Evolutionary conservation across 2,888 invertebrate genomes (phyloP), one percentile per base, ranked within the genome.

Genomic region (Capitulum mitella): DNA sequence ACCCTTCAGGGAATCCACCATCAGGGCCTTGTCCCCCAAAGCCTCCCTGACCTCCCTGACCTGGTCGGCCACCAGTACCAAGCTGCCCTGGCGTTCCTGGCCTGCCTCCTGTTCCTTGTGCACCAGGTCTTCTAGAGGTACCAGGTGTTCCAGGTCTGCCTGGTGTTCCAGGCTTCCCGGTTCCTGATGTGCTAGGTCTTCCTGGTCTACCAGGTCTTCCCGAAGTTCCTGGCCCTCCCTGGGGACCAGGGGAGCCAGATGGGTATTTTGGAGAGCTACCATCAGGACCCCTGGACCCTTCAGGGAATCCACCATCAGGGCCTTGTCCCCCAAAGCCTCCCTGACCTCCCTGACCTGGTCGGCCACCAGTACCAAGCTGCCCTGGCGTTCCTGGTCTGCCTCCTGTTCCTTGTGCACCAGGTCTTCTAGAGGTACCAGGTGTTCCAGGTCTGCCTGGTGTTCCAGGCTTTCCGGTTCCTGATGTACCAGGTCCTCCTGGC

Each of bases 71-170:
- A n/a, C n/a, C n/a, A n/a, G n/a, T n/a, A n/a, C n/a, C n/a, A n/a
- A n/a, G n/a, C n/a, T n/a, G n/a, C n/a, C n/a, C n/a, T n/a, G n/a
- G n/a, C n/a, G n/a, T n/a, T n/a, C n/a, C n/a, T n/a, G n/a, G n/a
- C n/a, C n/a, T n/a, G n/a, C n/a, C n/a, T n/a, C n/a, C n/a, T n/a
- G n/a, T n/a, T n/a, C n/a, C n/a, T n/a, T n/a, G n/a, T n/a, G n/a
- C n/a, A n/a, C 80, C 78, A 10, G 70, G 51, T 37, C 80, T 80
- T 75, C 78, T 78, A 75, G 78, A 48, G 32, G 51, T 19, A 19
- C 19, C 51, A 19, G 51, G 8, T 46, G 46, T 46, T n/a, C n/a
- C n/a, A n/a, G 19, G 22, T 3, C 54, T n/a, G n/a, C n/a, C n/a
- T n/a, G n/a, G n/a, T 34, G 29, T 76, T 61, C 77, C 80, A 70